Evolutionary conservation across 1,140 invertebrate genomes (phyloP).

Genomic region (Drosophila willistoni): DNA sequence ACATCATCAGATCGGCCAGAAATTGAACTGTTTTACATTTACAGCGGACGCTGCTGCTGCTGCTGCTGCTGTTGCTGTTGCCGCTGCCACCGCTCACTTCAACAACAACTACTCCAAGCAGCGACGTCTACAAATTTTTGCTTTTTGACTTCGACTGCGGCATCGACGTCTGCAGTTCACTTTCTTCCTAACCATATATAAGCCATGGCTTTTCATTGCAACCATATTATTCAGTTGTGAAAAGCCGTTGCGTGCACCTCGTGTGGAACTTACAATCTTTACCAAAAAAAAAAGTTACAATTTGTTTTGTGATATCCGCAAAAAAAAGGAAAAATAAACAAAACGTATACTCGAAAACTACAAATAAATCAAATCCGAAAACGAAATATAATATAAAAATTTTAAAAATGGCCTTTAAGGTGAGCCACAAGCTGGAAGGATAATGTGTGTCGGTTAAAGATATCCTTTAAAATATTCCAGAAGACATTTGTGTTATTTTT

Average conservation of each 20-base stretch:
- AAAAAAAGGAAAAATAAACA: conserved; percentile 21
- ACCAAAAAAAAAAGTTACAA: conserved; percentile 17
- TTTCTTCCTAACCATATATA: conserved; percentile 83
- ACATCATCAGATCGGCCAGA: conserved; percentile 42
- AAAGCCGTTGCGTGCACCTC: conserved; percentile 81
- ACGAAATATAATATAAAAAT: neutral
- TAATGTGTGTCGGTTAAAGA: conserved; percentile 22
- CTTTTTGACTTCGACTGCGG: conserved; percentile 26
- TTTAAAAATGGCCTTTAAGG: conserved; percentile 79
- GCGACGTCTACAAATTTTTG: conserved; percentile 8
- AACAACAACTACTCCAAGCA: conserved; percentile 13
- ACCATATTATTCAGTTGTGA: conserved; percentile 82
- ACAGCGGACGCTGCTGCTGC: conserved; percentile 31
- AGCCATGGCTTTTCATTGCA: conserved; percentile 72
- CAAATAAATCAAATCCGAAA: neutral
- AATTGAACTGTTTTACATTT: conserved; percentile 77
- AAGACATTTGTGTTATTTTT: neutral
- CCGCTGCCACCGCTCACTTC: conserved; percentile 27
- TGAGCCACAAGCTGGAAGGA: conserved; percentile 64
- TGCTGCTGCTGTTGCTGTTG: conserved; percentile 8
- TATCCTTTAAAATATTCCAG: conserved; percentile 1
- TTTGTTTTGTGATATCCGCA: conserved; percentile 49
- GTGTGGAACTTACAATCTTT: conserved; percentile 41
- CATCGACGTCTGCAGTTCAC: conserved; percentile 47
- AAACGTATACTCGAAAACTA: conserved; percentile 21